Evolutionary conservation across 2,113 vertebrate species (phyloP), one percentile per base, ranked within the genome.

Genomic region (Daphoenositta chrysoptera): DNA sequence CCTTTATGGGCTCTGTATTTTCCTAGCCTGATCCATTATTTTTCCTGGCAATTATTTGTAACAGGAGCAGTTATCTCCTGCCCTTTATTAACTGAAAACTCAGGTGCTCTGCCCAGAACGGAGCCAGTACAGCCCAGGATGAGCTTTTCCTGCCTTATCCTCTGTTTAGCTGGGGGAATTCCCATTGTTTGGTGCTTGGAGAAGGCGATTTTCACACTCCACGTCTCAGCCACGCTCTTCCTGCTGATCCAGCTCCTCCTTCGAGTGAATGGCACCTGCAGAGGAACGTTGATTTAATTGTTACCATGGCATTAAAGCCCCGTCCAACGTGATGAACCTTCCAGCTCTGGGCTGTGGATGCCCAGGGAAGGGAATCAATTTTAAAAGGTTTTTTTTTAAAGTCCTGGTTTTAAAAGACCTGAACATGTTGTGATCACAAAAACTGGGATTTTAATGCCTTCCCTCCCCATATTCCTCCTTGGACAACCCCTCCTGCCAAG

Each of bases 1-100:
- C 69, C 96, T 96, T 95, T 93, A 83, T 94, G 75, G 54, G 45
- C 73, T 83, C 84, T 31, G 33, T n/a, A 18, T 94, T 96, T 95
- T 90, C 72, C 90, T 87, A 79, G 18, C 48, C 72, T 47, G 35
- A 81, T 61, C 58, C 37, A 6, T 61, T 81, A 54, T 50, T 75
- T 60, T 61, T 51, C 40, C 69, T 57, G 77, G 83, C 88, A 70
- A 89, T 96, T 96, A 82, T 87, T 86, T 93, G 65, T 42, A 65
- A 79, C 48, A 57, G 68, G 28, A 66, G 54, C 63, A 15, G 75
- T 81, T 96, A 50, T 60, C 39, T 88, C 85, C 63, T 48, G 22
- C 54, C 73, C 58, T n/a, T 1, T 11, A 82, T 83, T 83, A 75
- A 33, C 42, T 50, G 63, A 50, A 69, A 86, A 35, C 27, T 51